Base-by-base conservation (phyloP, 2,113 vertebrate species). In the Cephalopholis sonnerati region DNA sequence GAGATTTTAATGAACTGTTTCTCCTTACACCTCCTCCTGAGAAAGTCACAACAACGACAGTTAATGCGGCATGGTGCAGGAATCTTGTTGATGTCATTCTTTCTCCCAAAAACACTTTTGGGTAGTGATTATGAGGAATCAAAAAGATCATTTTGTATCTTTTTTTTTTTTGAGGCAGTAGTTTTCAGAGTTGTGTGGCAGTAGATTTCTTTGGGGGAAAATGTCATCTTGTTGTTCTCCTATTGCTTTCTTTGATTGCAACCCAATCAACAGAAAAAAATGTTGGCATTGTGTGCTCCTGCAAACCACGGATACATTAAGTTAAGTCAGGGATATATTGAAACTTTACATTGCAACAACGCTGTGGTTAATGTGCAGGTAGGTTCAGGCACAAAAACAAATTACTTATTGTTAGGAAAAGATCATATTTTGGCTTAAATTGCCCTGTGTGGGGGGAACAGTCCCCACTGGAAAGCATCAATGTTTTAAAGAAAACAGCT, bases 1-100 rank as follows among this genome's bases (percentile, higher is more conserved):
- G 27, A 71, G 41, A 22, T 65, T 65, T 74, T 79, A 86, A 78
- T 63, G 16, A 75, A 54, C 36, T 48, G 58, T 24, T 75, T 66
- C 59, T 41, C 20, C 27, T 0, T 22, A 48, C 41, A 71, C 22
- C 32, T 20, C 32, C 59, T 53, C 59, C 51, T n/a, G 72, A 65
- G 66, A 66, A 72, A 71, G 29, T 65, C 39, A 41, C 74, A 68
- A 29, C 39, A 64, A 1, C 15, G 76, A 68, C 64, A 69, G 50
- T 75, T 27, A 48, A 62, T 55, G 46, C 73, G 55, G 51, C 65
- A 22, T 15, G 65, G 29, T 20, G 71, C 71, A 32, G 24, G 59
- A 24, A 36, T 39, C 16, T 22, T 55, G 41, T 41, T 32, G 29
- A 41, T 66, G 41, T 24, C 20, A 3, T 46, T 68, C 44, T 12